Conservation (phyloP, 2,888 invertebrate species). For the Tetrapedia diversipes region DNA sequence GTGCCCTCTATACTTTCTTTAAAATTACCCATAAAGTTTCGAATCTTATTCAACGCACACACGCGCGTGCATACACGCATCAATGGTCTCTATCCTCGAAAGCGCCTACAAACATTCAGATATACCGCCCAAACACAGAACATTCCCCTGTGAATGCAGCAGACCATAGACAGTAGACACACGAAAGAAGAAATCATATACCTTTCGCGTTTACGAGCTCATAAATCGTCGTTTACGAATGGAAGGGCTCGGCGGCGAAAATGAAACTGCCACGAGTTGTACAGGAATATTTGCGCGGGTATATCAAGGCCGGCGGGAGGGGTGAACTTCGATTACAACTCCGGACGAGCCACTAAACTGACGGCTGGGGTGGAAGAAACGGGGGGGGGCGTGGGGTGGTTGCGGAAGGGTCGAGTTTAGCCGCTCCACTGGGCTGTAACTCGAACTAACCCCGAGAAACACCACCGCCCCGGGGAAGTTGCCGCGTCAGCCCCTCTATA, state of each 20-base stretch:
- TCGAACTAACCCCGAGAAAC: slow-evolving; percentile 78
- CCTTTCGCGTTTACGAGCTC: background rate
- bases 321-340: slow-evolving; percentile 52
- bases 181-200: slow-evolving; percentile 5
- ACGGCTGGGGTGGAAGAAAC: slow-evolving; percentile 44
- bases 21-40: no score
- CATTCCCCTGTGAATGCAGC: no score
- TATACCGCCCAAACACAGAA: no score
- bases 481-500: slow-evolving; percentile 76
- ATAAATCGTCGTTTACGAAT: slow-evolving; percentile 2
- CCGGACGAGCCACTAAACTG: slow-evolving; percentile 53
- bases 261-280: slow-evolving; percentile 21
- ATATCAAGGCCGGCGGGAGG: background rate
- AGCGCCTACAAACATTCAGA: no score
- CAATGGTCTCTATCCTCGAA: no score
- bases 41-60: no score
- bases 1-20: no score
- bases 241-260: background rate
- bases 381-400: slow-evolving; percentile 62
- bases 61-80: no score
- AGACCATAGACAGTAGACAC: no score
- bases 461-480: slow-evolving; percentile 74
- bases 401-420: slow-evolving; percentile 79
- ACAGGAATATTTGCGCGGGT: slow-evolving; percentile 35
- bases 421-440: slow-evolving; percentile 81